Evolutionary conservation across 1,140 invertebrate species (phyloP), one percentile per base, ranked within the genome.

Genomic region (Euura saliciscinereae): DNA sequence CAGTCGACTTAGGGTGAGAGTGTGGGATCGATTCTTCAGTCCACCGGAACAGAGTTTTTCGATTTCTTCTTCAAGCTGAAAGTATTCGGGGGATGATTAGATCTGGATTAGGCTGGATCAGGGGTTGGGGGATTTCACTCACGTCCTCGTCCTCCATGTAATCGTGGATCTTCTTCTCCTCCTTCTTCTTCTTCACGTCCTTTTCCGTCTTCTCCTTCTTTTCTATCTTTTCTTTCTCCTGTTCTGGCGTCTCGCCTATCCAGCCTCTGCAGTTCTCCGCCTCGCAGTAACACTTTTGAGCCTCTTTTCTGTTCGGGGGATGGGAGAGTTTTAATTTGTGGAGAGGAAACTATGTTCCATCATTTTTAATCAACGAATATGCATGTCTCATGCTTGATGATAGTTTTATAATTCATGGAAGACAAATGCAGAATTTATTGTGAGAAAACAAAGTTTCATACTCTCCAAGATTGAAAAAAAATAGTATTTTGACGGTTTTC

Each of bases 281-380:
- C 76, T 95, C 96, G 84, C 98, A 99, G 85, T 91, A 98, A 88
- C 98, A 99, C 73, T 93, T 94, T 86, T 99, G 97, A 2, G 97
- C 96, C 85, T 97, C 95, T 87, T 98, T 96, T 2, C 94, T 94
- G 82, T 75, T 72, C 70, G 13, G 6, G 28, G 28, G 28, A 28
- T 28, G 28, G 28, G 28, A 28, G 28, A 0, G 28, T 0, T 28
- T 28, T 64, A 10, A 10, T 46, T 71, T 68, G 72, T 46, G 68
- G 73, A 73, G 65, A 69, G 44, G 68, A 70, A 46, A 43, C 10
- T 5, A 43, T 28, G n/a, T 4, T 3, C 42, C 11, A 28, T 11
- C 64, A 68, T 64, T 8, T 64, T 8, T 64, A n/a, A 64, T 64
- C n/a, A n/a, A 8, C 51, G 51, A 8, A n/a, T 64, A 8, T 64